These are phyloP conservation scores for Drosophila athabasca DNA, from an alignment of 1,140 invertebrate genomes.

Conservation along the genomic window DNA sequence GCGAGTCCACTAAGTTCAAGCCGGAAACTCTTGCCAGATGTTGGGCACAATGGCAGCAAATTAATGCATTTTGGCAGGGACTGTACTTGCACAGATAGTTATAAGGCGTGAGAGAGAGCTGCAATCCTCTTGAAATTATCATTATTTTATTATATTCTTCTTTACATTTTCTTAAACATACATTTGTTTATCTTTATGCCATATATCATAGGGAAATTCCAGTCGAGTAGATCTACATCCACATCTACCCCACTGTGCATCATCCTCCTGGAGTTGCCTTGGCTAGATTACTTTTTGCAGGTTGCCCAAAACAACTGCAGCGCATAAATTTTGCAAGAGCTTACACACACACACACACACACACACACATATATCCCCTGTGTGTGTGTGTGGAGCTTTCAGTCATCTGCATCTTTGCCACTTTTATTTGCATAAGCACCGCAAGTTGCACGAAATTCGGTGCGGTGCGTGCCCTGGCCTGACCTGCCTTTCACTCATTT, in stretches of 20 bases:
- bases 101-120: too few species aligned
- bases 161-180: too few species aligned
- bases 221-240: too few species aligned
- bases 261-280: constrained; percentile 10
- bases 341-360: constrained; percentile 1
- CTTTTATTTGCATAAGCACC: constrained; percentile 66
- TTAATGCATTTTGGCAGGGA: constrained; percentile 1
- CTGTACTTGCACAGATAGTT: too few species aligned
- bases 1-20: neutral
- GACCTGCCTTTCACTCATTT: constrained; percentile 15
- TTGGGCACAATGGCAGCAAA: constrained; percentile 10
- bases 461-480: constrained; percentile 31
- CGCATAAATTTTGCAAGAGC: constrained; percentile 67
- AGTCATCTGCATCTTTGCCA: constrained; percentile 51
- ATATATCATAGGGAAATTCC: too few species aligned
- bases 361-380: constrained; percentile 1
- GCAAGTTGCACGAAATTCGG: constrained; percentile 57
- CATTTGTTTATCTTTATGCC: too few species aligned
- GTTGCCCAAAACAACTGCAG: constrained; percentile 72
- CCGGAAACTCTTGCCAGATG: constrained; percentile 15
- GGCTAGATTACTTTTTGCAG: constrained; percentile 35
- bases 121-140: too few species aligned
- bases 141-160: too few species aligned
- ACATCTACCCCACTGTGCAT: constrained; percentile 29
- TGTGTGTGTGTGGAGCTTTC: constrained; percentile 37